Conservation (phyloP, 1,140 invertebrate species). For the Drosophila arawakana region DNA sequence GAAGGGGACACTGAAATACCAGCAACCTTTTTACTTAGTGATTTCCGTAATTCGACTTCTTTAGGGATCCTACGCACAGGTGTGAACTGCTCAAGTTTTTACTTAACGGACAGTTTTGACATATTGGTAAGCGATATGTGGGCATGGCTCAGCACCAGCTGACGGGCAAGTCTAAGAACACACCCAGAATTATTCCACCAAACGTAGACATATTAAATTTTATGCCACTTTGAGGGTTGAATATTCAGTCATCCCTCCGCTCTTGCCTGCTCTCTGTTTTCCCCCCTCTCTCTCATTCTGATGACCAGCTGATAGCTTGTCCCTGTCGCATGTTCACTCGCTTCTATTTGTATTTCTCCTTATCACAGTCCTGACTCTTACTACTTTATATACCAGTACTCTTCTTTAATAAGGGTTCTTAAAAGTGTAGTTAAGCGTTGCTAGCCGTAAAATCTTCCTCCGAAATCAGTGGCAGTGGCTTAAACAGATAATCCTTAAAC, state of each 20-base stretch:
- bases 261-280: background rate
- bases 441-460: too few relatives aligned
- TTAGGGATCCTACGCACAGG: slow-evolving; percentile 44
- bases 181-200: slow-evolving; percentile 66
- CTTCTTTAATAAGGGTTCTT: too few relatives aligned
- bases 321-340: slow-evolving; percentile 33
- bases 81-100: slow-evolving; percentile 52
- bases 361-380: background rate
- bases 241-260: slow-evolving; percentile 3
- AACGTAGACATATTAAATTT: slow-evolving; percentile 62
- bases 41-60: background rate
- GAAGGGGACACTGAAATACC: background rate
- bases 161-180: slow-evolving; percentile 42
- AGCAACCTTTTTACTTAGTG: slow-evolving; percentile 2
- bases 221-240: slow-evolving; percentile 36
- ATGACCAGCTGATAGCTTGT: slow-evolving; percentile 17
- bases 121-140: slow-evolving; percentile 61
- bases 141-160: slow-evolving; percentile 37
- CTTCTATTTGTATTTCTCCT: slow-evolving; percentile 46
- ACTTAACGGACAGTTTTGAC: slow-evolving; percentile 51
- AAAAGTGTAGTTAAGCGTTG: too few relatives aligned
- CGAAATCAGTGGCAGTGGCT: too few relatives aligned
- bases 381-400: too few relatives aligned
- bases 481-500: too few relatives aligned
- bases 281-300: background rate